Percentiles rank a stretch among this genome's conserved stretches.
These are phyloP conservation scores for Pterocles burchelli DNA, from an alignment of 2,113 vertebrate species.

Conservation along the genomic window DNA sequence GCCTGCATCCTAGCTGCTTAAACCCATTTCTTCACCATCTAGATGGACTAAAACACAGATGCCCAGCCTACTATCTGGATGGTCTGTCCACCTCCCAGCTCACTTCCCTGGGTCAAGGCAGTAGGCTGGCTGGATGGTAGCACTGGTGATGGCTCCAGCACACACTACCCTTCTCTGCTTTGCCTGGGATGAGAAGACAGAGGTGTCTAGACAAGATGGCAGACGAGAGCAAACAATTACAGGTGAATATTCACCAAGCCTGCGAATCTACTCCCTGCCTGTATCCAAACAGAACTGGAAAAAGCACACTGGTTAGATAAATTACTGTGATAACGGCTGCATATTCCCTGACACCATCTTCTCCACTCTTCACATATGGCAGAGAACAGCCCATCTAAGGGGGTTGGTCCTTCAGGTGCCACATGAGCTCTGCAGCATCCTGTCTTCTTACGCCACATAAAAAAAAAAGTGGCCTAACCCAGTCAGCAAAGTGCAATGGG, in stretches of 20 bases:
- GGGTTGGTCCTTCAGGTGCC: not conserved
- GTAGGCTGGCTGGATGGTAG: not conserved
- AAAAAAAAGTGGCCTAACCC: not conserved
- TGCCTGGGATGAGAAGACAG: not conserved
- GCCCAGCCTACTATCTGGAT: not conserved
- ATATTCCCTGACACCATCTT: not conserved
- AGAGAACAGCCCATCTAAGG: not conserved
- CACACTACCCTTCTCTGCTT: not conserved
- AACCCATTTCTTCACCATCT: not conserved
- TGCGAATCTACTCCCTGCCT: not conserved
- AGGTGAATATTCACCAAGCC: not conserved
- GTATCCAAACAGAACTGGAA: not conserved
- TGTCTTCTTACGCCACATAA: fast-evolving
- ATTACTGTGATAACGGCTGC: not conserved
- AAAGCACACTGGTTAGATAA: not conserved
- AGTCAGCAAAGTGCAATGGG: not conserved
- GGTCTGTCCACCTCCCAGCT: not conserved
- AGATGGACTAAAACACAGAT: not conserved
- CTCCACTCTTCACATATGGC: not conserved
- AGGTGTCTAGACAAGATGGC: not conserved
- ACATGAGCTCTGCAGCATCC: not conserved
- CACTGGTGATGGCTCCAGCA: not conserved
- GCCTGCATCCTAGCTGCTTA: not conserved
- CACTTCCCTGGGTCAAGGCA: not conserved
- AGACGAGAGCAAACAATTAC: not conserved